These are phyloP conservation scores for Notothenia coriiceps DNA, from an alignment of 2,113 vertebrate species.

Conservation along the genomic window DNA sequence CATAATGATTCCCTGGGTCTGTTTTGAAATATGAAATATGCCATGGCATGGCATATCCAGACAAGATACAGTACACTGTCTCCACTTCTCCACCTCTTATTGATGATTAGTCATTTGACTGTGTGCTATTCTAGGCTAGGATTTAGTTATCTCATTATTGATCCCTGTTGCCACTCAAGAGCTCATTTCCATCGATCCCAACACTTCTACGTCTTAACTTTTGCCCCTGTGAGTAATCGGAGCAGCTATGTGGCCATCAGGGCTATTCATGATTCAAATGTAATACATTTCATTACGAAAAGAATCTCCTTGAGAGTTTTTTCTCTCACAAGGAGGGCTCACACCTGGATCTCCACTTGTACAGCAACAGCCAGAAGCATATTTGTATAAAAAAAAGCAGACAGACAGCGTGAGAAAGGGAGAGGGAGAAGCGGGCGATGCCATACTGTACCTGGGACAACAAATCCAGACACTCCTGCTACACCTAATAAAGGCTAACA, in stretches of 20 bases:
- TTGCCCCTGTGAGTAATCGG: slow-evolving; percentile 13
- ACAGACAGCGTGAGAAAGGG: neutral
- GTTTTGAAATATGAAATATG: slow-evolving; percentile 8
- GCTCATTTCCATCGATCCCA: slow-evolving; percentile 29
- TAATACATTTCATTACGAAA: slow-evolving; percentile 1
- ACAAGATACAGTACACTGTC: neutral
- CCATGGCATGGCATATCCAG: neutral
- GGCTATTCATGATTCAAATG: neutral
- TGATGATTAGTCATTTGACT: slow-evolving; percentile 53
- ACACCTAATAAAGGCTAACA: slow-evolving; percentile 48
- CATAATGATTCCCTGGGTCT: slow-evolving; percentile 39
- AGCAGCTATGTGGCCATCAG: slow-evolving; percentile 12
- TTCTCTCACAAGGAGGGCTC: neutral
- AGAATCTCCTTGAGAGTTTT: slow-evolving; percentile 1
- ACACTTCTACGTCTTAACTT: slow-evolving; percentile 26
- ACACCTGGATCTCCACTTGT: slow-evolving; percentile 47
- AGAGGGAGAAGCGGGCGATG: slow-evolving; percentile 16
- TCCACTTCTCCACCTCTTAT: slow-evolving; percentile 37
- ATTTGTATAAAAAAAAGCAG: slow-evolving; percentile 8
- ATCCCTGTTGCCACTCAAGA: slow-evolving; percentile 55
- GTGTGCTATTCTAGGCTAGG: slow-evolving; percentile 24
- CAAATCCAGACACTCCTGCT: slow-evolving; percentile 54
- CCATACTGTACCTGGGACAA: slow-evolving; percentile 62
- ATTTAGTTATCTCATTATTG: slow-evolving; percentile 58
- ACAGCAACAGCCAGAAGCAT: slow-evolving; percentile 37